A percentile compares a stretch with the other conserved stretches of the same genome.
Conservation (phyloP, 2,797 vertebrate genomes). For the Parambassis ranga region DNA sequence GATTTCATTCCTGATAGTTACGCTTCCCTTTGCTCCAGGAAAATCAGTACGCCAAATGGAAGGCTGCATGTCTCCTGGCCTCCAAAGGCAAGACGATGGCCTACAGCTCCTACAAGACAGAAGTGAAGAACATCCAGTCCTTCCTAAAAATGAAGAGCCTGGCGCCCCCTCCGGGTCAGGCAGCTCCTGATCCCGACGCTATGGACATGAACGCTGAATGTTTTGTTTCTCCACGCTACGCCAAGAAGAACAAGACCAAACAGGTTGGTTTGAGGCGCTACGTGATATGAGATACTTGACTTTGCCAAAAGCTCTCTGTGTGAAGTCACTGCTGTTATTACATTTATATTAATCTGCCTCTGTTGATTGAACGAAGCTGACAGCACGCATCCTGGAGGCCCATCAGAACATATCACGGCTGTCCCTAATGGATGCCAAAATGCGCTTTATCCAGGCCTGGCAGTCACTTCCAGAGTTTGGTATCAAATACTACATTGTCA, state of each 20-base stretch:
- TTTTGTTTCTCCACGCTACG: constrained; percentile 90
- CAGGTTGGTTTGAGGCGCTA: constrained; percentile 82
- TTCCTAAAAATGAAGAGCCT: constrained; percentile 97
- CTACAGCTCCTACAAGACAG: constrained; percentile 94
- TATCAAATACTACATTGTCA: constrained; percentile 95
- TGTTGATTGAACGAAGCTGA: constrained; percentile 78
- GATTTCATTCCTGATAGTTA: not conserved
- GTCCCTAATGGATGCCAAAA: constrained; percentile 92
- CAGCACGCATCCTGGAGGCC: constrained; percentile 91
- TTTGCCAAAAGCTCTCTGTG: not conserved
- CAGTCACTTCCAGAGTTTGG: constrained; percentile 97
- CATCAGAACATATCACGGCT: constrained; percentile 92
- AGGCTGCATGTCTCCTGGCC: constrained; percentile 94
- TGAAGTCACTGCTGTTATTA: not conserved
- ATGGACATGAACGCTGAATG: constrained; percentile 94
- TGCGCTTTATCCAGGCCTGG: constrained; percentile 97
- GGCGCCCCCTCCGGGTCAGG: constrained; percentile 82
- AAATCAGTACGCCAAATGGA: constrained; percentile 95
- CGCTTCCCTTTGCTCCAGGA: constrained; percentile 79
- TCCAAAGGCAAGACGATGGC: constrained; percentile 99
- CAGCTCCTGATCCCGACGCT: constrained; percentile 79
- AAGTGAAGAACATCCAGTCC: constrained; percentile 93
- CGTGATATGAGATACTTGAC: not conserved
- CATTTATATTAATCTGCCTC: constrained; percentile 14
- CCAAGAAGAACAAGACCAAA: constrained; percentile 93